Evolutionary conservation across 2,888 invertebrate genomes (phyloP), one percentile per base, ranked within the genome.

Genomic region (Parnassius glacialis): DNA sequence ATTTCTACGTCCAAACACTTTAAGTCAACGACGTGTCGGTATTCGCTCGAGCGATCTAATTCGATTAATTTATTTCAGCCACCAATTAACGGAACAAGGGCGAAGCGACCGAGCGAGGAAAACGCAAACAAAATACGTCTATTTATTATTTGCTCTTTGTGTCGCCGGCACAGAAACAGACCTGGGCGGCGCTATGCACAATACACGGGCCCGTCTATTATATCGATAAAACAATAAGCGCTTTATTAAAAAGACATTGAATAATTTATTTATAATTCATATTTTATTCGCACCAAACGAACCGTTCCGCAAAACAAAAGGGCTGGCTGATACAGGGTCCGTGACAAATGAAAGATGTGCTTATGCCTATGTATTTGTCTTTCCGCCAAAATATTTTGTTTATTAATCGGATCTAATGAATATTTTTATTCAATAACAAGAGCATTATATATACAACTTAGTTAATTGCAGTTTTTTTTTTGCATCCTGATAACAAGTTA

Each of bases 191-290:
- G 81, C 62, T 20, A 52, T 9, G 79, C 77, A 67, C 67, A 63
- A 63, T 74, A 88, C 89, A 88, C 88, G 82, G 74, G 80, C 67
- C 75, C 64, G 70, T 72, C 89, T 83, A 87, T 90, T 90, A 87
- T 89, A 65, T 76, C 70, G 79, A 80, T 90, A 90, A 91, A 91
- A 91, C 91, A 91, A 91, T 90, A 83, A 80, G 78, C 79, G 78
- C 85, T 87, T 87, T 91, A 91, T 91, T 91, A 90, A 90, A 90
- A 90, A 90, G 90, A 90, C 88, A 88, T 90, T 90, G 87, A 85
- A 85, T 85, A 85, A 89, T 88, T 88, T 89, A 90, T 90, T 87
- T 90, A 62, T 84, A 89, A 34, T 89, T 88, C 84, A 83, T 84
- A 85, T 86, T 87, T 88, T 88, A 87, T 90, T 90, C 78, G 77